These are phyloP conservation scores for Gallinago solitaria DNA, from an alignment of 2,797 vertebrate species.

Conservation along the genomic window DNA sequence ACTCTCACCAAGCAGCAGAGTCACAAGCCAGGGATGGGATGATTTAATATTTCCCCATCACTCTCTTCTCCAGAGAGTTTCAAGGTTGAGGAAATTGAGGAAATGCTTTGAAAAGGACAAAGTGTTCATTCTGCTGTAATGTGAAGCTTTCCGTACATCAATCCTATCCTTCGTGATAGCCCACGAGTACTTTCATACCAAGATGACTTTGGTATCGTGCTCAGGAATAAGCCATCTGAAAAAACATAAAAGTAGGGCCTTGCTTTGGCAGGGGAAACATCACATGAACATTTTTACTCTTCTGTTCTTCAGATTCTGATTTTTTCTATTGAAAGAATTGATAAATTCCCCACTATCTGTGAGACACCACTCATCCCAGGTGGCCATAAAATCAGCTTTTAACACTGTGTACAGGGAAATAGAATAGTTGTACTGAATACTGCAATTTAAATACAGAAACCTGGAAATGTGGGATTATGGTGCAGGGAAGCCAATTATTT, in stretches of 20 bases:
- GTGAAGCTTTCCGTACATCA: neutral
- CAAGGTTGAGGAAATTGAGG: neutral
- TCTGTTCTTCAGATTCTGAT: neutral
- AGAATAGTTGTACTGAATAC: neutral
- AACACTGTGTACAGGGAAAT: neutral
- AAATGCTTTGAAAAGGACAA: neutral
- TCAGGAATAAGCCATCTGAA: neutral
- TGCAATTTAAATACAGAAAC: neutral
- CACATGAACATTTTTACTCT: neutral
- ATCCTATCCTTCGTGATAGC: neutral
- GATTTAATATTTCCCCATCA: accelerated
- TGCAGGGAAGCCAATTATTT: neutral
- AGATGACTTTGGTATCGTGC: neutral
- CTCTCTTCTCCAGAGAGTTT: neutral
- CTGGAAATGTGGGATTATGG: neutral
- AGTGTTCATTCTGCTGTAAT: accelerated
- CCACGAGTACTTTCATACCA: accelerated
- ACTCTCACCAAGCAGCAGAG: neutral
- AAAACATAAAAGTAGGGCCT: neutral
- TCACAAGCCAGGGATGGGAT: neutral
- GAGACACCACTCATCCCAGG: neutral
- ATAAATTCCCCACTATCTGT: neutral
- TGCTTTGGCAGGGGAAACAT: neutral
- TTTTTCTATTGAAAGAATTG: neutral
- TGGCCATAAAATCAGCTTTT: neutral